Percentiles rank a stretch among this genome's conserved stretches.
Evolutionary conservation across 2,797 vertebrate genomes (phyloP).

Genomic region (Lindbergichthys nudifrons): DNA sequence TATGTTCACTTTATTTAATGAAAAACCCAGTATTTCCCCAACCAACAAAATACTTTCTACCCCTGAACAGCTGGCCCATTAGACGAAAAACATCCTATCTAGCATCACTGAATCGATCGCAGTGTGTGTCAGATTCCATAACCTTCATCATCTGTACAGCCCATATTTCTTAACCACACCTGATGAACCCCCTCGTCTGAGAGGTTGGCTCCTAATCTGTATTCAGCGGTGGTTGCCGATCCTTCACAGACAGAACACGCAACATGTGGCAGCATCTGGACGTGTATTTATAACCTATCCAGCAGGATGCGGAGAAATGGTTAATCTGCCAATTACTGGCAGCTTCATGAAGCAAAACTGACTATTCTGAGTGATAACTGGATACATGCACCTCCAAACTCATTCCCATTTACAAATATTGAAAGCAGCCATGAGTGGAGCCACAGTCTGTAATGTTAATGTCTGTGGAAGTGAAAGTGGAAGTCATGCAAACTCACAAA

Average conservation of each 20-base stretch:
- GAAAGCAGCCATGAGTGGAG: constrained; percentile 11
- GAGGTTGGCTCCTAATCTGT: constrained; percentile 39
- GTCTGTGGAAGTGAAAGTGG: constrained; percentile 1
- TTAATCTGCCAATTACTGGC: constrained; percentile 16
- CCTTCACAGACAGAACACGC: constrained; percentile 31
- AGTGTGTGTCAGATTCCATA: constrained; percentile 29
- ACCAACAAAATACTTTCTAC: constrained; percentile 2
- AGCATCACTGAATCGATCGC: background rate
- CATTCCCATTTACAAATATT: background rate
- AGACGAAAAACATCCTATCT: constrained; percentile 15
- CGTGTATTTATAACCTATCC: constrained; percentile 34
- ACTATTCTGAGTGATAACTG: background rate
- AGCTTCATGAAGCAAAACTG: constrained; percentile 10
- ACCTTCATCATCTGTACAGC: constrained; percentile 18
- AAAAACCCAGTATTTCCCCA: background rate
- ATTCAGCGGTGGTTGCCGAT: constrained; percentile 38
- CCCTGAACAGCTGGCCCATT: background rate
- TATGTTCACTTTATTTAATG: background rate
- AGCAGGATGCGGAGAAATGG: background rate
- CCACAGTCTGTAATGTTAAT: constrained; percentile 15
- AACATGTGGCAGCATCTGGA: constrained; percentile 41
- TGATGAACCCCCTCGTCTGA: constrained; percentile 36
- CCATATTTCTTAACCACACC: constrained; percentile 38
- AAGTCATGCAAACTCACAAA: constrained; percentile 23
- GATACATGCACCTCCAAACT: too few species aligned